These are phyloP conservation scores for Cricetomys ansorgei DNA, from an alignment of 2,113 vertebrate genomes.

Conservation along the genomic window DNA sequence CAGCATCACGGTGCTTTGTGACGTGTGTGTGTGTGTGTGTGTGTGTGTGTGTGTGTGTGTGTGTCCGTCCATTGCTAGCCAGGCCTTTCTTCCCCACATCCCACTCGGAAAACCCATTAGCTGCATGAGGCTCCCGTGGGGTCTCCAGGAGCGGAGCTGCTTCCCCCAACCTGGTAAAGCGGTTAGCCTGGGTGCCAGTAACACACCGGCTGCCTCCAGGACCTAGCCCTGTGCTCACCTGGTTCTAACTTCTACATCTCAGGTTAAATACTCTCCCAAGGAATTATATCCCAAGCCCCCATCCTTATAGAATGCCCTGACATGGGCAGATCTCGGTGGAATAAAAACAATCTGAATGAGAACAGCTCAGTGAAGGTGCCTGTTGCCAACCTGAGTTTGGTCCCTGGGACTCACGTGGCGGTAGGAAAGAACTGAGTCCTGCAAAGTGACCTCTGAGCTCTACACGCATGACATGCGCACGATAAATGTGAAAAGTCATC, in stretches of 20 bases:
- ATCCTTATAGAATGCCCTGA: not conserved
- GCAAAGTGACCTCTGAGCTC: not conserved
- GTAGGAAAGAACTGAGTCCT: not conserved
- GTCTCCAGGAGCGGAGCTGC: no score
- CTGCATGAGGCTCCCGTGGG: no score
- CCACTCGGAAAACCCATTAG: not conserved
- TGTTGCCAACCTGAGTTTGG: not conserved
- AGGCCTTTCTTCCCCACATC: not conserved
- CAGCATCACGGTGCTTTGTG: not conserved
- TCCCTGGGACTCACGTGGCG: not conserved
- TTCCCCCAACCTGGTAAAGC: not conserved
- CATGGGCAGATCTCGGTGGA: not conserved
- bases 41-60: no score
- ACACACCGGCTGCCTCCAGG: no score
- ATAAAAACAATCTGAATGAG: not conserved
- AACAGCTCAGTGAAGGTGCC: not conserved
- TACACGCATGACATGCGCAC: no score
- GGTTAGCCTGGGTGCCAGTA: not conserved
- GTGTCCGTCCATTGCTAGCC: no score
- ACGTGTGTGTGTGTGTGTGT: no score
- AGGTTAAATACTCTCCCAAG: not conserved
- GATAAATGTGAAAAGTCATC: not conserved
- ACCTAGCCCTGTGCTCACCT: not conserved
- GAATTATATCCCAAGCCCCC: not conserved
- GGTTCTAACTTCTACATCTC: not conserved